Evolutionary conservation across 37 sponge, comb jelly and placozoan species (phyloP).

Genomic region (Lycopodina hypogea): DNA sequence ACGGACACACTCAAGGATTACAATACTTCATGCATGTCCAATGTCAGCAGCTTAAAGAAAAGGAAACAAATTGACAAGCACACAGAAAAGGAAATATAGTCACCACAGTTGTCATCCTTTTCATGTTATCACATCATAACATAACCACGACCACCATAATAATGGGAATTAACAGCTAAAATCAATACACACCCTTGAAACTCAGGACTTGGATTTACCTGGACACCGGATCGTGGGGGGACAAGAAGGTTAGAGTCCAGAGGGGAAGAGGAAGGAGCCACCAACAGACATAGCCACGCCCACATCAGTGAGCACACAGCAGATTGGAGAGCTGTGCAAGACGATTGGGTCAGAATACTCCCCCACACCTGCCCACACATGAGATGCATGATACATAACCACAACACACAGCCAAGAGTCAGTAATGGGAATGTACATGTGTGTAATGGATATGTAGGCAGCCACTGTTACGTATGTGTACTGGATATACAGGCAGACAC

Average conservation of each 20-base stretch:
- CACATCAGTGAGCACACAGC: slow-evolving; percentile 1
- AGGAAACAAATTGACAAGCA: too few species aligned
- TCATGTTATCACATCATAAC: too few species aligned
- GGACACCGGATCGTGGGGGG: neutral
- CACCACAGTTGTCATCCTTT: too few species aligned
- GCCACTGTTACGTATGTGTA: too few species aligned
- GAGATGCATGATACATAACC: too few species aligned
- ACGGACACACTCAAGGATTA: too few species aligned
- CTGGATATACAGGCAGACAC: too few species aligned
- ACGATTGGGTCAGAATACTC: neutral
- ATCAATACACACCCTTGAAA: neutral
- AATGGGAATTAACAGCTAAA: neutral
- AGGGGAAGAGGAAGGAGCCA: slow-evolving; percentile 33
- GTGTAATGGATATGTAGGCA: neutral
- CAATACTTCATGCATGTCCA: too few species aligned
- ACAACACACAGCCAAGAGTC: too few species aligned
- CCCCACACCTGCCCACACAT: slow-evolving; percentile 27
- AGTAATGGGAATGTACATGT: neutral
- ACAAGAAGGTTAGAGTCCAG: slow-evolving; percentile 40
- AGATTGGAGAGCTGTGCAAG: neutral
- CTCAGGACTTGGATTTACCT: too few species aligned
- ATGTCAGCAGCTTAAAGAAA: too few species aligned
- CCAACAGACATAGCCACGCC: slow-evolving; percentile 55
- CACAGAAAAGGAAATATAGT: too few species aligned
- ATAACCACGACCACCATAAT: neutral